These are phyloP conservation scores for Seira sanloemensis DNA, from an alignment of 2,888 invertebrate genomes.

Conservation along the genomic window DNA sequence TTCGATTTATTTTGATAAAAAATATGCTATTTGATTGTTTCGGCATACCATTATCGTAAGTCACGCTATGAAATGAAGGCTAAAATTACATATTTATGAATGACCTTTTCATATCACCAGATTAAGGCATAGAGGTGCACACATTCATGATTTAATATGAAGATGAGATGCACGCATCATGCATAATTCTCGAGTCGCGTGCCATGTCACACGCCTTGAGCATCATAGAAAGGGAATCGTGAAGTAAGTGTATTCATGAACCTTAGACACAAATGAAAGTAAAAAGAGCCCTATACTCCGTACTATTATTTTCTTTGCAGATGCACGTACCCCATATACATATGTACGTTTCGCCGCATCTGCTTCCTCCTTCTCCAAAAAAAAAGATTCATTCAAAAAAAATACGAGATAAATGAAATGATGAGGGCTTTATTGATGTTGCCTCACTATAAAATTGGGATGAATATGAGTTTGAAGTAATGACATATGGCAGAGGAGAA, in stretches of 20 bases:
- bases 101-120: too few relatives aligned
- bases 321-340: too few relatives aligned
- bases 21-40: too few relatives aligned
- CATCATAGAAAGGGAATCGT: constrained; percentile 17
- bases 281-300: too few relatives aligned
- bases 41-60: too few relatives aligned
- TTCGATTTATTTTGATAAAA: too few relatives aligned
- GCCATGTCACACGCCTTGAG: constrained; percentile 60
- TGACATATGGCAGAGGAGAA: constrained; percentile 56
- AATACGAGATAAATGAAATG: constrained; percentile 10
- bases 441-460: background rate
- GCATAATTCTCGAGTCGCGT: constrained; percentile 44
- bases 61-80: too few relatives aligned
- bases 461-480: constrained; percentile 1
- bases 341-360: background rate
- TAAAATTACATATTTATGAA: too few relatives aligned
- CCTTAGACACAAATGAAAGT: background rate
- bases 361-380: background rate
- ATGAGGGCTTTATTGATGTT: constrained; percentile 13
- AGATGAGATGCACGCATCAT: constrained; percentile 11
- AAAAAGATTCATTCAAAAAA: constrained; percentile 22
- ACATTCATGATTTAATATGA: background rate
- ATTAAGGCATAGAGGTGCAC: background rate
- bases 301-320: too few relatives aligned
- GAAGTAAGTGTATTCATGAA: background rate